These are phyloP conservation scores for Phoxinus dragarum DNA, from an alignment of 2,797 vertebrate genomes.

Conservation along the genomic window DNA sequence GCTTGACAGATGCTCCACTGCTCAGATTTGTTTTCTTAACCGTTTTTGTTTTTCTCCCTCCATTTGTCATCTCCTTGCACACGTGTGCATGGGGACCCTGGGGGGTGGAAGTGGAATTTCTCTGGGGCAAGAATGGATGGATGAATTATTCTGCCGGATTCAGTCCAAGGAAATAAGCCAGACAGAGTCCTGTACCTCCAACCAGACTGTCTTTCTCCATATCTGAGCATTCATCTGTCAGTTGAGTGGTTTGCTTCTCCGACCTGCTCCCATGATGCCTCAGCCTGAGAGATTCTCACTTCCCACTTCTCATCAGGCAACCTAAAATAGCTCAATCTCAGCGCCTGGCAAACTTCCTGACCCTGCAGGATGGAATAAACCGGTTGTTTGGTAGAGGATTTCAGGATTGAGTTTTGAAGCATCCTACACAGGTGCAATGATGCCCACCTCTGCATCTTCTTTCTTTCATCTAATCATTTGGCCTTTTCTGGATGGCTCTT, in stretches of 20 bases:
- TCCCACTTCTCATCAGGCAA: slow-evolving; percentile 28
- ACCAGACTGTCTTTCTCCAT: not conserved
- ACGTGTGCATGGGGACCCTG: slow-evolving; percentile 8
- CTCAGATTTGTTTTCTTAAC: slow-evolving; percentile 11
- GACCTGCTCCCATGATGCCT: not conserved
- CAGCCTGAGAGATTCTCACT: slow-evolving; percentile 25
- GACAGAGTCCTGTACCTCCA: slow-evolving; percentile 18
- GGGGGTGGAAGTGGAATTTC: slow-evolving; percentile 31
- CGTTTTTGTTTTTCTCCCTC: slow-evolving; percentile 1
- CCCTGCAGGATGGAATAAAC: slow-evolving; percentile 20
- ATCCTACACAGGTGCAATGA: not conserved
- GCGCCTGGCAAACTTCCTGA: slow-evolving; percentile 12
- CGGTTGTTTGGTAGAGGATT: not conserved
- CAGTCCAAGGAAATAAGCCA: slow-evolving; percentile 29
- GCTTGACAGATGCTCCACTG: not conserved
- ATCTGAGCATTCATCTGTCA: slow-evolving; percentile 8
- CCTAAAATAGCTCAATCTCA: slow-evolving; percentile 23
- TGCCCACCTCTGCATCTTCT: slow-evolving; percentile 3
- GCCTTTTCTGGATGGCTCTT: slow-evolving; percentile 3
- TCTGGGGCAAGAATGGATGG: not conserved
- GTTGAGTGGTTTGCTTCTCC: slow-evolving; percentile 11
- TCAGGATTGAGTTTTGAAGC: slow-evolving; percentile 21
- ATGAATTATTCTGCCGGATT: slow-evolving; percentile 1
- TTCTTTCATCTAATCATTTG: slow-evolving; percentile 4
- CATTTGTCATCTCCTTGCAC: slow-evolving; percentile 33